A percentile compares a stretch with the other conserved stretches of the same genome.
These are phyloP conservation scores for Pygmarrhopalites habei DNA, from an alignment of 1,140 invertebrate species.

Conservation along the genomic window DNA sequence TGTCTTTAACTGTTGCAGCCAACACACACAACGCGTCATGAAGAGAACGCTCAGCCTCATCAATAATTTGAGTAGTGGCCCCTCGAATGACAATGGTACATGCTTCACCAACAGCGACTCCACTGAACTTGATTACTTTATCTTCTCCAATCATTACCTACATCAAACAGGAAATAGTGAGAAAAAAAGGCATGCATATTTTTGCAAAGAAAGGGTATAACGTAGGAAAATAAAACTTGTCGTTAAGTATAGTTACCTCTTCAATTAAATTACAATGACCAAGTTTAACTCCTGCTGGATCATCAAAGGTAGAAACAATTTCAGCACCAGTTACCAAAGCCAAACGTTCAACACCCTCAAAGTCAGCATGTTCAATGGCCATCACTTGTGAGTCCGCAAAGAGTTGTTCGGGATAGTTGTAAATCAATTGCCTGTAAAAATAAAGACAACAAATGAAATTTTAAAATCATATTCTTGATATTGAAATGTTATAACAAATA, in stretches of 20 bases:
- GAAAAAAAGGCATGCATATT: no score
- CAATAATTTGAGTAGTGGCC: conserved; percentile 98
- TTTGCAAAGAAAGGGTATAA: conserved; percentile 24
- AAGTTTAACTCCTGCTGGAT: conserved; percentile 82
- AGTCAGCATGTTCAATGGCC: conserved; percentile 99
- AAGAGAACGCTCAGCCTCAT: conserved; percentile 95
- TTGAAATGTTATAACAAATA: no score
- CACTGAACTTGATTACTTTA: conserved; percentile 87
- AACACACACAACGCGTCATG: conserved; percentile 98
- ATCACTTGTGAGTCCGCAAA: conserved; percentile 97
- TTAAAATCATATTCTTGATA: neutral
- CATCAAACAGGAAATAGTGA: conserved; percentile 18
- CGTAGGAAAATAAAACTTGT: conserved; percentile 1
- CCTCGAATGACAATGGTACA: conserved; percentile 95
- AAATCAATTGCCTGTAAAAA: conserved; percentile 82
- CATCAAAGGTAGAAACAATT: conserved; percentile 97
- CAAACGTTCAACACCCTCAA: conserved; percentile 96
- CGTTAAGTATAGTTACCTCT: conserved; percentile 52
- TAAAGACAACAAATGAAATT: conserved; percentile 17
- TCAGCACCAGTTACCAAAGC: conserved; percentile 96
- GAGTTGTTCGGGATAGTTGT: conserved; percentile 99
- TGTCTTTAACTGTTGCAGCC: conserved; percentile 88
- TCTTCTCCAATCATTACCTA: conserved; percentile 97
- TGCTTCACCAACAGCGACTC: conserved; percentile 88
- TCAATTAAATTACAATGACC: conserved; percentile 94